phyloP scores from a whole-genome alignment of 2,113 vertebrate species.

The Microcebus ravelobensis region DNA sequence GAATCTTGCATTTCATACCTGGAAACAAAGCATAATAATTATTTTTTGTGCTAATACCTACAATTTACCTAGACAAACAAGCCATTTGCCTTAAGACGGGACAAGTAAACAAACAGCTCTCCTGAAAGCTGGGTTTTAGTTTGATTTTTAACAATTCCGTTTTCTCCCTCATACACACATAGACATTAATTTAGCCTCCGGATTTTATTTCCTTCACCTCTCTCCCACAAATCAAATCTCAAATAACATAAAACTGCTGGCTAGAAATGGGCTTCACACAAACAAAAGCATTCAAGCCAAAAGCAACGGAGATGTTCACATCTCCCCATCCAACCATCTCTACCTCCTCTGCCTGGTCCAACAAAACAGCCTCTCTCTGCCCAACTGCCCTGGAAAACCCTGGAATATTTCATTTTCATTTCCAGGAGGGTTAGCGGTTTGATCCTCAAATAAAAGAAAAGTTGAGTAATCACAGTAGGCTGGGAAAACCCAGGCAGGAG shows the following conservation, averaged over 20 bases:
- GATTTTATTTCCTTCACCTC: constrained; percentile 54
- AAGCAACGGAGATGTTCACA: constrained; percentile 3
- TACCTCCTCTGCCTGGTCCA: neutral
- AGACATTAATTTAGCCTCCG: neutral
- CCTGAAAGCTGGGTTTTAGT: neutral
- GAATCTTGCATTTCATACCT: constrained; percentile 43
- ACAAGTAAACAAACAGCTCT: constrained; percentile 30
- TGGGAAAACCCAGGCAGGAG: constrained; percentile 24
- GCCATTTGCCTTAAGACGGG: neutral
- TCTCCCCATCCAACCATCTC: neutral
- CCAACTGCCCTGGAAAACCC: neutral
- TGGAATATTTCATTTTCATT: constrained; percentile 48
- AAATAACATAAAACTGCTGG: constrained; percentile 38
- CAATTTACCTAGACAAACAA: constrained; percentile 51
- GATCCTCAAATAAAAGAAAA: constrained; percentile 64
- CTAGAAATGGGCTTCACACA: constrained; percentile 41
- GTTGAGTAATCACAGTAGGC: constrained; percentile 57
- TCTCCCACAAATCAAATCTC: constrained; percentile 55
- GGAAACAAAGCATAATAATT: constrained; percentile 37
- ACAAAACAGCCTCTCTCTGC: neutral
- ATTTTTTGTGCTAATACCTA: constrained; percentile 27
- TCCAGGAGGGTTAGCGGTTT: constrained; percentile 13
- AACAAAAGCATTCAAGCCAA: constrained; percentile 62
- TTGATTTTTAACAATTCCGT: constrained; percentile 31
- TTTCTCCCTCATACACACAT: neutral